Evolutionary conservation across 1,140 invertebrate species (phyloP).

Genomic region (Tetragonula clypearis): DNA sequence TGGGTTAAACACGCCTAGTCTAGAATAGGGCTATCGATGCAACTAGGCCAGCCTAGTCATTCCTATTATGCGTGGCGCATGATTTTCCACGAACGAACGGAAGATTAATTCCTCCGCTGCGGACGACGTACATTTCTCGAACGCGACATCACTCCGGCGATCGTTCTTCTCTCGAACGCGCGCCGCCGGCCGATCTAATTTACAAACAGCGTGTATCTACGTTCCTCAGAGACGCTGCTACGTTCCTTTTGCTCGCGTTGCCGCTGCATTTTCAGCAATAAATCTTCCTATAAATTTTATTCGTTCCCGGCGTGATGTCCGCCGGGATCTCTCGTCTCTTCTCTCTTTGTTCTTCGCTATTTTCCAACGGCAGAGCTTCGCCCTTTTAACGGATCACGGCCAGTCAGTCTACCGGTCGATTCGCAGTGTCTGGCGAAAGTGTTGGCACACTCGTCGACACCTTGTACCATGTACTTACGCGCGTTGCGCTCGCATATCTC

Average conservation of each 20-base stretch:
- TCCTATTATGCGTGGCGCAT: constrained; percentile 61
- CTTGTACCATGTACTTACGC: too few relatives aligned
- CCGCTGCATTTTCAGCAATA: neutral
- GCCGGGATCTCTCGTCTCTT: neutral
- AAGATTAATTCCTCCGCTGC: constrained; percentile 28
- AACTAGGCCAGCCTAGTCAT: constrained; percentile 65
- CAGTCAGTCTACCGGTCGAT: neutral
- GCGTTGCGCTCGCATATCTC: too few relatives aligned
- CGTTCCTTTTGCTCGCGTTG: neutral
- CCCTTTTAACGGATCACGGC: neutral
- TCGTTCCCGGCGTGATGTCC: neutral
- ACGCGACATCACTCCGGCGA: constrained; percentile 6
- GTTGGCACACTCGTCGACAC: too few relatives aligned
- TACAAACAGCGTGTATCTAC: neutral
- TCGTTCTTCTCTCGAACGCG: neutral
- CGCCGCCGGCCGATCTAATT: neutral
- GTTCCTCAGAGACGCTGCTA: neutral
- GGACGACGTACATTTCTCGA: constrained; percentile 40
- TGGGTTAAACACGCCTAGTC: constrained; percentile 46
- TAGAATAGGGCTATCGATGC: constrained; percentile 38
- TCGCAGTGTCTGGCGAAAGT: too few relatives aligned
- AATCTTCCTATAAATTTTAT: neutral
- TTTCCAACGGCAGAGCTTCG: too few relatives aligned
- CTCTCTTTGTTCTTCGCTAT: neutral
- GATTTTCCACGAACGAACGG: constrained; percentile 51